These are phyloP conservation scores for Scortum barcoo DNA, from an alignment of 2,113 vertebrate species.

Conservation along the genomic window DNA sequence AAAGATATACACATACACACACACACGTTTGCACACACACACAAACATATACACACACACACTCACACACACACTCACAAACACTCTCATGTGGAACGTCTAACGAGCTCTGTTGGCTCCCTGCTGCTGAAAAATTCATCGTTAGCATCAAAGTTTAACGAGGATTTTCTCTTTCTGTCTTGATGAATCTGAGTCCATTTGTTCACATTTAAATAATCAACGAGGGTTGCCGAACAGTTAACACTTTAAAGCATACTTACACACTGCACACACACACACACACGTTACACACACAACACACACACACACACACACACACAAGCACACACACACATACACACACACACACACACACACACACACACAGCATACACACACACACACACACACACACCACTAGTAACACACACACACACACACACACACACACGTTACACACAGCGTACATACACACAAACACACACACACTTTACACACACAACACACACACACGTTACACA, in stretches of 20 bases:
- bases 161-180: constrained; percentile 87
- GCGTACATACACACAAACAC: background rate
- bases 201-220: constrained; percentile 84
- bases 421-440: too few species aligned
- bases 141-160: constrained; percentile 96
- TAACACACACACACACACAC: too few species aligned
- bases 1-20: background rate
- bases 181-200: constrained; percentile 98
- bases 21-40: background rate
- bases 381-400: background rate
- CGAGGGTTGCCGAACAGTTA: constrained; percentile 87
- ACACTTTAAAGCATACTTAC: constrained; percentile 61
- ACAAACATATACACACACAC: background rate
- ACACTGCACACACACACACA: constrained; percentile 21
- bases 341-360: too few species aligned
- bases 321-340: background rate
- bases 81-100: constrained; percentile 10
- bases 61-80: background rate
- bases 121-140: constrained; percentile 93
- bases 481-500: too few species aligned
- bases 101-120: constrained; percentile 76
- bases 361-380: too few species aligned
- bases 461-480: too few species aligned
- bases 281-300: constrained; percentile 50
- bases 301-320: background rate